These are phyloP conservation scores for Enteromius viviparus DNA, from an alignment of 2,797 vertebrate genomes.

Conservation along the genomic window DNA sequence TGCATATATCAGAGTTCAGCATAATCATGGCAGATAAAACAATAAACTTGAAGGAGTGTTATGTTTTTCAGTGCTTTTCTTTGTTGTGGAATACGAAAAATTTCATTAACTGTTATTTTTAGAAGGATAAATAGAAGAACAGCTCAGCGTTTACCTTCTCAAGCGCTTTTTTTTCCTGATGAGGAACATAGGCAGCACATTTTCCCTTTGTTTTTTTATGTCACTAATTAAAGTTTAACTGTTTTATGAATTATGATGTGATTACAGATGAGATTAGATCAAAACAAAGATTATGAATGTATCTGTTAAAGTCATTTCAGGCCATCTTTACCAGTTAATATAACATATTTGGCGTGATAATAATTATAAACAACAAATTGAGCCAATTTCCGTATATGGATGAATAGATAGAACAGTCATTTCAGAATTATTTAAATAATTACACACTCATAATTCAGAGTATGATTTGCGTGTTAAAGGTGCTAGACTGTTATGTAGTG, in stretches of 20 bases:
- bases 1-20: slow-evolving; percentile 25
- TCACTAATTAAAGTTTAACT: neutral
- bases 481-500: neutral
- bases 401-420: neutral
- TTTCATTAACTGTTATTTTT: neutral
- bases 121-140: neutral
- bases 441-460: neutral
- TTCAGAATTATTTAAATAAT: neutral
- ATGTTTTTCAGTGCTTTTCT: neutral
- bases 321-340: neutral
- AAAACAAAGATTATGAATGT: neutral
- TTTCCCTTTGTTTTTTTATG: neutral
- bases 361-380: neutral
- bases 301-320: neutral
- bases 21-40: slow-evolving; percentile 2
- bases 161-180: neutral
- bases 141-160: neutral
- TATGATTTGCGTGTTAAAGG: neutral
- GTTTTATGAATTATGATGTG: neutral
- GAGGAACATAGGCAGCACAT: neutral
- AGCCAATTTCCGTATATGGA: neutral
- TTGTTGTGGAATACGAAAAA: neutral
- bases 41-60: neutral
- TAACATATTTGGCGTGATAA: neutral
- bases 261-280: neutral